Percentiles rank a stretch among this genome's conserved stretches.
Conservation (phyloP, 2,797 vertebrate species). For the Atherinosoma microstoma region DNA sequence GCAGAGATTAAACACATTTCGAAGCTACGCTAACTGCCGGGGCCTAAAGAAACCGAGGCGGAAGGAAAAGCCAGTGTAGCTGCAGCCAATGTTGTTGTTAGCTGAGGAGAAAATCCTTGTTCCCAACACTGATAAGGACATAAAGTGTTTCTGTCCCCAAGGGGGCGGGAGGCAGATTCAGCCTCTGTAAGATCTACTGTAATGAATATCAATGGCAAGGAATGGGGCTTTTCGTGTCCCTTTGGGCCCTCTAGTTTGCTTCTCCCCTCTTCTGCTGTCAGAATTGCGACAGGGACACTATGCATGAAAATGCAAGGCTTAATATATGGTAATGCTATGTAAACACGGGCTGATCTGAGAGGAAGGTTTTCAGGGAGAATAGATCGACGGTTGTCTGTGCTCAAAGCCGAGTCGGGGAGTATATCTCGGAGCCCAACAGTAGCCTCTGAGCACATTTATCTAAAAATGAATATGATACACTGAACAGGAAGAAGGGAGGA, state of each 20-base stretch:
- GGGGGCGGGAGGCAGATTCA: slow-evolving; percentile 69
- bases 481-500: slow-evolving; percentile 65
- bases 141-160: slow-evolving; percentile 80
- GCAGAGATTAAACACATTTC: slow-evolving; percentile 74
- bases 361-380: slow-evolving; percentile 69
- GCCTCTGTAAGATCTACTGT: slow-evolving; percentile 78
- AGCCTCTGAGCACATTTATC: slow-evolving; percentile 79
- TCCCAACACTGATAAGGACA: slow-evolving; percentile 81
- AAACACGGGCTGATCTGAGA: slow-evolving; percentile 82
- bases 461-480: slow-evolving; percentile 76
- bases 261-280: slow-evolving; percentile 64
- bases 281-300: slow-evolving; percentile 69
- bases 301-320: slow-evolving; percentile 78
- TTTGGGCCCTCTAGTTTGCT: slow-evolving; percentile 70
- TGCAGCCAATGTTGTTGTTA: slow-evolving; percentile 75
- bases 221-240: slow-evolving; percentile 66
- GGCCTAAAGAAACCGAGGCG: slow-evolving; percentile 63
- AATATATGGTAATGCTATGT: slow-evolving; percentile 87
- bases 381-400: slow-evolving; percentile 60
- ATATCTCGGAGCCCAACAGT: slow-evolving; percentile 69
- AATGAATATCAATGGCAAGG: slow-evolving; percentile 83
- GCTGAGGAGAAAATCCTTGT: slow-evolving; percentile 82
- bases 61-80: slow-evolving; percentile 59
- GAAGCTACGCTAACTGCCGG: slow-evolving; percentile 58
- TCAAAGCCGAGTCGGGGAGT: slow-evolving; percentile 65